These are phyloP conservation scores for Globodera ellingtonae DNA, from an alignment of 1,140 invertebrate species.

Conservation along the genomic window DNA sequence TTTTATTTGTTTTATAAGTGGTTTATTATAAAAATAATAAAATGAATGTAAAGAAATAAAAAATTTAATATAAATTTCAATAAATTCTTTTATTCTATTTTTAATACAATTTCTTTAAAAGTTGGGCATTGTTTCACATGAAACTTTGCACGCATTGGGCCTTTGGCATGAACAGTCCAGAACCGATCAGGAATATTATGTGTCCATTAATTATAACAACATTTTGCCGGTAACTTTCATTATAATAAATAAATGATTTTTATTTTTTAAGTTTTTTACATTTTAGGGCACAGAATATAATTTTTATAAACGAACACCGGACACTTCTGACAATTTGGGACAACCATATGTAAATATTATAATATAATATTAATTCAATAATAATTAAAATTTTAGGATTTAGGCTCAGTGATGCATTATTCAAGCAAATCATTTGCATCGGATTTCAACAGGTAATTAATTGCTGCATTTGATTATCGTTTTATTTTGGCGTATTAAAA, in stretches of 20 bases:
- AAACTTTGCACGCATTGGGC: slow-evolving; percentile 68
- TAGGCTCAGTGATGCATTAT: slow-evolving; percentile 58
- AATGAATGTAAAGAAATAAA: too few relatives aligned
- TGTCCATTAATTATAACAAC: slow-evolving; percentile 46
- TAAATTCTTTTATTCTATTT: too few relatives aligned
- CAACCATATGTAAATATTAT: slow-evolving; percentile 43
- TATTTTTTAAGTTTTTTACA: background rate
- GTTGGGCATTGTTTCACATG: slow-evolving; percentile 66
- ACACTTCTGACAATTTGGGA: slow-evolving; percentile 56
- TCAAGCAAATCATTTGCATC: slow-evolving; percentile 52
- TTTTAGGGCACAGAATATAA: slow-evolving; percentile 60
- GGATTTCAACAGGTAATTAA: background rate
- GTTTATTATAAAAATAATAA: too few relatives aligned
- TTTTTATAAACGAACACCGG: slow-evolving; percentile 57
- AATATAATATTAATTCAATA: background rate
- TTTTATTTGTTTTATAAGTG: too few relatives aligned
- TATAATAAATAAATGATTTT: background rate
- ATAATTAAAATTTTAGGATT: slow-evolving; percentile 9
- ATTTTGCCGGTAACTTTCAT: slow-evolving; percentile 50
- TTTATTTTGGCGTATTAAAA: too few relatives aligned
- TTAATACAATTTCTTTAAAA: slow-evolving; percentile 23
- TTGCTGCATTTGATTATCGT: too few relatives aligned
- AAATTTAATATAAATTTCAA: too few relatives aligned
- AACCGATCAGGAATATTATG: slow-evolving; percentile 61
- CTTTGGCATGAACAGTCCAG: slow-evolving; percentile 65